Conservation (phyloP, 2,113 vertebrate species). For the Prochilodus magdalenae region DNA sequence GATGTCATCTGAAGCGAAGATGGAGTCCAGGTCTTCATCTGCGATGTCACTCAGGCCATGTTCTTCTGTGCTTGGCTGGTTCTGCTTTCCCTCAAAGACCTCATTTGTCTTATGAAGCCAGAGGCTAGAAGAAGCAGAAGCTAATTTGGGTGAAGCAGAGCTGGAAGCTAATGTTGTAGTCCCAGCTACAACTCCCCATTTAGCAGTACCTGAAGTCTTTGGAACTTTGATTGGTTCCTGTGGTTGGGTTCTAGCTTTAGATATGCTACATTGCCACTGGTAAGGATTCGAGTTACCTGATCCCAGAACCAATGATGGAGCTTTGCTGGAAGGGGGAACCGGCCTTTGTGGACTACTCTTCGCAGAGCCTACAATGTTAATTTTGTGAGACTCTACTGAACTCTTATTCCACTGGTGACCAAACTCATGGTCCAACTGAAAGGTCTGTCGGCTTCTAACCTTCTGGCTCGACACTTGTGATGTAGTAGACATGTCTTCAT, state of each 20-base stretch:
- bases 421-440: constrained; percentile 51
- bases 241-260: not conserved
- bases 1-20: constrained; percentile 70
- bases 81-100: not conserved
- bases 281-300: not conserved
- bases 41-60: constrained; percentile 25
- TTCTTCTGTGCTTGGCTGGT: accelerated
- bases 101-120: not conserved
- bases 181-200: not conserved
- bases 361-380: not conserved
- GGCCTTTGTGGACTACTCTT: not conserved
- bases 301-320: not conserved
- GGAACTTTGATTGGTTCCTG: not conserved
- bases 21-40: constrained; percentile 63
- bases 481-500: not conserved
- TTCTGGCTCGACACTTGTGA: constrained; percentile 12
- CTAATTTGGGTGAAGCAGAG: not conserved
- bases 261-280: not conserved
- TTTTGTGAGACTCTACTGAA: not conserved
- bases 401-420: constrained; percentile 40
- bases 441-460: constrained; percentile 38
- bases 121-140: not conserved
- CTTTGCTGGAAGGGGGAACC: not conserved
- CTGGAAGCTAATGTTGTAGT: not conserved
- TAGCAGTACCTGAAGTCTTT: not conserved